Base-by-base conservation (phyloP, 2,888 invertebrate genomes). In the Lordiphosa fenestrarum region DNA sequence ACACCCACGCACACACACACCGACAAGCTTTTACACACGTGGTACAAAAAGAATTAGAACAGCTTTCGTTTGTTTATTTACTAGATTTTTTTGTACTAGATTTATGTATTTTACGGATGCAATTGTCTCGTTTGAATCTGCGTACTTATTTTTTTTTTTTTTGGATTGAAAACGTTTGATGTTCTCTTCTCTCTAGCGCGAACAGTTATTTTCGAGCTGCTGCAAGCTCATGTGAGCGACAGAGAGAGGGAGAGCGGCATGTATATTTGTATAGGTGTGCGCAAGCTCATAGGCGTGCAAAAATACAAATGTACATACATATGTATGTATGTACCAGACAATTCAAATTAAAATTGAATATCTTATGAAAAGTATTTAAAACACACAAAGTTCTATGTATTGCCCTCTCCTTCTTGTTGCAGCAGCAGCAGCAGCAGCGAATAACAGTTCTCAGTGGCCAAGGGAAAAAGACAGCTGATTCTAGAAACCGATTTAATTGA, bases 31-130 rank as follows among this genome's bases (percentile, higher is more conserved):
- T 37, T 21, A 74, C 80, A 82, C 77, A 77, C 77, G 77, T 77
- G 77, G 77, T 84, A 74, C 58, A 64, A 61, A 30, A 41, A 65
- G 73, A 84, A 74, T 78, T 63, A 42, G 53, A 77, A 71, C 74
- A 67, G 63, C 71, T 75, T 36, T 30, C 9, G 19, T 15, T 50
- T 61, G 23, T 59, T 48, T 40, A 41, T 60, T 49, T 41, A 25
- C 38, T 36, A 12, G 48, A 25, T 38, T 49, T 39, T 19, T 19
- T 19, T 19, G 19, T 41, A 15, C 38, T 23, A 12, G 48, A 38
- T 38, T 49, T 39, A 7, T 25, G 25, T 25, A 36, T 37, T 51
- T 35, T 38, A 48, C 60, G 48, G 42, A 39, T 76, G 59, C 77
- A 77, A 55, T 63, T 69, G 52, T 53, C 40, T 80, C 72, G 64